Evolutionary conservation across 2,113 vertebrate species (phyloP).

Genomic region (Alethe diademata): DNA sequence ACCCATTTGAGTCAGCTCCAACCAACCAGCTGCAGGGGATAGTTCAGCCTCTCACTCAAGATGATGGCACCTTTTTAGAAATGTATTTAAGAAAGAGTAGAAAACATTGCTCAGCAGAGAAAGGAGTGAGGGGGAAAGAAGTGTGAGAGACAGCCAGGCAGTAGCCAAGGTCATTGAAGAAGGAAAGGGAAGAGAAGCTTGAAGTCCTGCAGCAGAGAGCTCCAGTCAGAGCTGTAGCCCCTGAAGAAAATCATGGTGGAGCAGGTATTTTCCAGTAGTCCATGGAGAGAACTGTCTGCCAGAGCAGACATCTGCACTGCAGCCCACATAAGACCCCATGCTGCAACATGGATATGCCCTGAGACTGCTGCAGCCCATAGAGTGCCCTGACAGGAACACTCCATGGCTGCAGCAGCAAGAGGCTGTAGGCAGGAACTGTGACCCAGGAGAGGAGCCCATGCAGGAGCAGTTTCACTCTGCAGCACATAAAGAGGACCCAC

Average conservation of each 20-base stretch:
- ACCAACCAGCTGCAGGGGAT: rapidly evolving
- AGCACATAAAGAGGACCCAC: neutral
- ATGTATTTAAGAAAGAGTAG: neutral
- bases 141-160: rapidly evolving
- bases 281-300: neutral
- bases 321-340: rapidly evolving
- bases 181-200: neutral
- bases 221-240: rapidly evolving
- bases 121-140: neutral
- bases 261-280: neutral
- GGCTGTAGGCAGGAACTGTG: neutral
- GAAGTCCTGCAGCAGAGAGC: neutral
- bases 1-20: neutral
- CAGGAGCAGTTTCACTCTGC: neutral
- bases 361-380: neutral
- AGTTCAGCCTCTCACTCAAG: neutral
- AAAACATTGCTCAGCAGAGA: neutral
- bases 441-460: neutral
- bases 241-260: neutral
- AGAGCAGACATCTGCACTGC: neutral
- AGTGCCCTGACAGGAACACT: neutral
- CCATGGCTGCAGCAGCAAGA: neutral
- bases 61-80: neutral
- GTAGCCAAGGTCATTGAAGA: neutral
- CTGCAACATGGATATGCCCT: rapidly evolving